A percentile compares a stretch with the other conserved stretches of the same genome.
Evolutionary conservation across 1,140 invertebrate genomes (phyloP).

Genomic region (Orussus abietinus): DNA sequence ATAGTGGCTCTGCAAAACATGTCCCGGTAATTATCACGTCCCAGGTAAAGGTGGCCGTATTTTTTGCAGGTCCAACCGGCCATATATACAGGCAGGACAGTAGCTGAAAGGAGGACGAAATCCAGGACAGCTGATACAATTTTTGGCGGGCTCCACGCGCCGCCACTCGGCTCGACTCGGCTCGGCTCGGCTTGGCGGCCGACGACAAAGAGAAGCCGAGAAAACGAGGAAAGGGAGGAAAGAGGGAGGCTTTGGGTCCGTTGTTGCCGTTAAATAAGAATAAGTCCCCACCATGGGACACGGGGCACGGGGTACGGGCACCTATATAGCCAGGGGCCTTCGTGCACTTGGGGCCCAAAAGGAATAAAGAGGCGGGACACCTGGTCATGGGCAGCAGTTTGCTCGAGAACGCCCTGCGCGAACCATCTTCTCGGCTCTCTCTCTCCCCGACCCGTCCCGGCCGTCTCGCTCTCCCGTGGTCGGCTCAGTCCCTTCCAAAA

Average conservation of each 20-base stretch:
- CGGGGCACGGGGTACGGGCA: slow-evolving; percentile 18
- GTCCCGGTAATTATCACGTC: no score
- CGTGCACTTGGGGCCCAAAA: slow-evolving; percentile 37
- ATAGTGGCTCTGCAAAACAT: no score
- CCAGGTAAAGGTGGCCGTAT: no score
- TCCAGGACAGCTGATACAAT: slow-evolving; percentile 50
- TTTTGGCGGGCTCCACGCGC: slow-evolving; percentile 43
- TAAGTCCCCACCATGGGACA: slow-evolving; percentile 33
- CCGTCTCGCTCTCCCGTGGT: no score
- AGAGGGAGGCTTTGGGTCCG: slow-evolving; percentile 17
- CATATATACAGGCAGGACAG: no score
- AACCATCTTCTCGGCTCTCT: slow-evolving; percentile 6
- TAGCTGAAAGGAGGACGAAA: slow-evolving; percentile 25
- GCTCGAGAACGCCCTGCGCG: slow-evolving; percentile 28
- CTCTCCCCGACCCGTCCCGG: slow-evolving; percentile 9
- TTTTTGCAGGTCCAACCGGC: no score
- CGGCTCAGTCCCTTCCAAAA: no score
- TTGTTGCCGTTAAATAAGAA: slow-evolving; percentile 47
- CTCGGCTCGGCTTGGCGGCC: slow-evolving; percentile 13
- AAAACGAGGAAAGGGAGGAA: slow-evolving; percentile 22
- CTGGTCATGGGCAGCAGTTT: slow-evolving; percentile 42
- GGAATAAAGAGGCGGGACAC: slow-evolving; percentile 49
- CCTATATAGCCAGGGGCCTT: slow-evolving; percentile 30
- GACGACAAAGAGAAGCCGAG: slow-evolving; percentile 14
- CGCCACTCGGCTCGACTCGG: no score